Evolutionary conservation across 2,113 vertebrate genomes (phyloP).

Genomic region (Aldabrachelys gigantea): DNA sequence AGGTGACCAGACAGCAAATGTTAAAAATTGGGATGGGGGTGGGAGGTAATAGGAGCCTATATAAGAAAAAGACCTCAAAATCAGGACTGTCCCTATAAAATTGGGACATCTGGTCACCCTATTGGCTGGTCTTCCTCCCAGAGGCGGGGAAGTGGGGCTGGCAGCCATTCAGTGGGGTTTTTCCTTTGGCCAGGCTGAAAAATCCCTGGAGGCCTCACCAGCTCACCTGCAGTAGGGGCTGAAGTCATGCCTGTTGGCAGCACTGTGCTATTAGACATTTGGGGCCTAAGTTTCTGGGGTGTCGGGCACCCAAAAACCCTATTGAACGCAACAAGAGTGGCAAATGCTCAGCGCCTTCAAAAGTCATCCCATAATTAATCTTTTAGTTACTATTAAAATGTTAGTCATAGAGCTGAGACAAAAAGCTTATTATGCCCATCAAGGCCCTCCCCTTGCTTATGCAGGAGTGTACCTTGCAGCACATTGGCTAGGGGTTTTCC

Average conservation of each 20-base stretch:
- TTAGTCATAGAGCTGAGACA: neutral
- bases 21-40: too few species aligned
- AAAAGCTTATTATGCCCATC: neutral
- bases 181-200: too few species aligned
- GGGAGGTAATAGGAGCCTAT: too few species aligned
- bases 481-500: too few species aligned
- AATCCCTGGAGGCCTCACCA: neutral
- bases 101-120: too few species aligned
- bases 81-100: too few species aligned
- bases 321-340: fast-evolving
- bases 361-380: fast-evolving
- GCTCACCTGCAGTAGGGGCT: neutral
- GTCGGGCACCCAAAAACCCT: neutral
- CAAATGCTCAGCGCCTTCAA: neutral
- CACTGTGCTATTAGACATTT: neutral
- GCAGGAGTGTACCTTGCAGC: neutral
- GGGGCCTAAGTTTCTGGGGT: neutral
- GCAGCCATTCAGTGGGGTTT: neutral
- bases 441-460: too few species aligned
- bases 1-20: too few species aligned
- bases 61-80: too few species aligned
- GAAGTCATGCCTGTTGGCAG: neutral
- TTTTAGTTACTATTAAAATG: neutral
- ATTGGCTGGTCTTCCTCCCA: neutral
- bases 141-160: neutral